Evolutionary conservation across 1,140 invertebrate genomes (phyloP), one percentile per base, ranked within the genome.

Genomic region (Drosophila malerkotliana): DNA sequence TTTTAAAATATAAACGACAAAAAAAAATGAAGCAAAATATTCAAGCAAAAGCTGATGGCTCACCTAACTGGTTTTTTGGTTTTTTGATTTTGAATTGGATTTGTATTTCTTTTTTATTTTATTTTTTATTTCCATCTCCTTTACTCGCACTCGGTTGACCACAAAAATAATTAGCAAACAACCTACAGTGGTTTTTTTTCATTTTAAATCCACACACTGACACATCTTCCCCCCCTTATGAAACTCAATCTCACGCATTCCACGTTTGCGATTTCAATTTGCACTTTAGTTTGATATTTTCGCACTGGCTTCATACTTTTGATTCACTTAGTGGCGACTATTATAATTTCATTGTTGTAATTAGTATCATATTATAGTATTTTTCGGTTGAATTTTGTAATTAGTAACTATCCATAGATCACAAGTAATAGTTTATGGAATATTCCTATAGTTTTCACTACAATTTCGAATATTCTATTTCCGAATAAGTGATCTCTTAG

Each of bases 1-100:
- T 9, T 41, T 51, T 39, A 67, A 34, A 39, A 44, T 28, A 53
- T 55, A 52, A 15, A 56, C 59, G 49, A 49, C 54, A 44, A 37
- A 61, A 78, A 54, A 45, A 74, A 75, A 68, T 56, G 44, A 60
- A 74, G 57, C 41, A 37, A 76, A 80, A 48, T 73, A 54, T 58
- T 60, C 41, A 78, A 81, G 68, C 48, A 73, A 58, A 78, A 81
- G 77, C 51, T 59, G 63, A 30, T 48, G 49, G 62, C 77, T 73
- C 63, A 48, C 81, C 81, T 74, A 84, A 84, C 81, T 81, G 81
- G 81, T 84, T 84, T 85, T 54, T 37, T 2, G 34, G 7, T 24
- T 15, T 68, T 68, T 68, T 39, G 55, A 48, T 69, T 71, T 49
- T 69, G 32, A 48, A 21, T 59, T 58, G 77, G 49, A 47, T 71